Evolutionary conservation across 2,888 invertebrate genomes (phyloP).

Genomic region (Griposia aprilina): DNA sequence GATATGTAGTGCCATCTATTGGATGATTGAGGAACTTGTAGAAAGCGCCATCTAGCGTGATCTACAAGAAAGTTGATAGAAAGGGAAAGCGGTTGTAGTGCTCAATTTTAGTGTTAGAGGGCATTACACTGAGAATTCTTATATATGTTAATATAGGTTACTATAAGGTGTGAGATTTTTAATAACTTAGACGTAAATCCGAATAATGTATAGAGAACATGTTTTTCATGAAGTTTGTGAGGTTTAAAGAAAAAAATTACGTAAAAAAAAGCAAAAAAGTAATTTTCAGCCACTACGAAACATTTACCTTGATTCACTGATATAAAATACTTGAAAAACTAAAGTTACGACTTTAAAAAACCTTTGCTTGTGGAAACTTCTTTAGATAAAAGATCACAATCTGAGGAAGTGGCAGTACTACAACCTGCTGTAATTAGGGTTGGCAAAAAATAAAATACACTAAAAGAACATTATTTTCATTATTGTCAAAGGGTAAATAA

Average conservation of each 20-base stretch:
- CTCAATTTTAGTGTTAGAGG: constrained; percentile 68
- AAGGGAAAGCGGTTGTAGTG: constrained; percentile 43
- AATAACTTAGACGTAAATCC: no score
- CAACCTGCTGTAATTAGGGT: constrained; percentile 49
- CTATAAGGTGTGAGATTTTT: neutral
- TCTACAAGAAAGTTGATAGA: constrained; percentile 29
- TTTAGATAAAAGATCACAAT: constrained; percentile 54
- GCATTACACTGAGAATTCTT: constrained; percentile 44
- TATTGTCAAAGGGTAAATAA: no score
- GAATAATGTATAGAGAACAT: neutral
- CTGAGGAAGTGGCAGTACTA: constrained; percentile 49
- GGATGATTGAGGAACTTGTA: neutral
- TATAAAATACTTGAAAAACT: constrained; percentile 40
- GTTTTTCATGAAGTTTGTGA: no score
- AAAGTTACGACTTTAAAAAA: constrained; percentile 52
- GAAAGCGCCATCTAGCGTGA: constrained; percentile 56
- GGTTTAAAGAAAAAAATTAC: neutral
- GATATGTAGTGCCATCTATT: constrained; percentile 77
- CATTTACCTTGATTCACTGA: constrained; percentile 29
- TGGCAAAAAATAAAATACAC: constrained; percentile 2
- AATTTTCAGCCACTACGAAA: constrained; percentile 10
- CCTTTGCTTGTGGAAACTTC: constrained; percentile 37
- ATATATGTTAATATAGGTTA: neutral
- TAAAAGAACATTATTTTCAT: no score
- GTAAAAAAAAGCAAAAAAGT: neutral